Evolutionary conservation across 2,888 invertebrate genomes (phyloP).

Genomic region (Nomada flava): DNA sequence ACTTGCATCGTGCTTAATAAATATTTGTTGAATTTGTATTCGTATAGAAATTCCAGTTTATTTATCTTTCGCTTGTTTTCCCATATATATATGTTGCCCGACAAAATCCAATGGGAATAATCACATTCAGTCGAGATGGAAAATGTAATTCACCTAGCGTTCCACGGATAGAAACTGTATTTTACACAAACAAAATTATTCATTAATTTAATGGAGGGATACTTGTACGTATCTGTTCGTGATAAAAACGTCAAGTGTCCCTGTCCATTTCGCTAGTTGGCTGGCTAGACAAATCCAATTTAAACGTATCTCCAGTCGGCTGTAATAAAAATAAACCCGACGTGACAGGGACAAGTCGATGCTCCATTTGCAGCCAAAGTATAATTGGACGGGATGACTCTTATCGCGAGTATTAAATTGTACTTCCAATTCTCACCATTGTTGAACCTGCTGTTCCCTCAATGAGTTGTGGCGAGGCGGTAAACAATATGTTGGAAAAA

Average conservation of each 20-base stretch:
- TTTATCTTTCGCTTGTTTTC: too few relatives aligned
- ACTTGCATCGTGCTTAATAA: too few relatives aligned
- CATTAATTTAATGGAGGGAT: slow-evolving; percentile 29
- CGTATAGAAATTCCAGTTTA: too few relatives aligned
- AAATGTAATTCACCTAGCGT: not conserved
- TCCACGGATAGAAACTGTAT: not conserved
- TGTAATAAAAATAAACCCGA: slow-evolving; percentile 44
- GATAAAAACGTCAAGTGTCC: slow-evolving; percentile 31
- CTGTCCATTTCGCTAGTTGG: slow-evolving; percentile 10
- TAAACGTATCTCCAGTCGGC: slow-evolving; percentile 31
- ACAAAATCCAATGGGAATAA: not conserved
- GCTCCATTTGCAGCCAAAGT: slow-evolving; percentile 24
- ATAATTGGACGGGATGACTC: not conserved
- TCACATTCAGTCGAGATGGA: not conserved
- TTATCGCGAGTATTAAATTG: not conserved
- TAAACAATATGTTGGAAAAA: too few relatives aligned
- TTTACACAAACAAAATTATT: slow-evolving; percentile 18
- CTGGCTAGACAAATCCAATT: slow-evolving; percentile 51
- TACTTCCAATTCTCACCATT: not conserved
- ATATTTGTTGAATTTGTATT: too few relatives aligned
- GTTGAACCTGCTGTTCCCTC: not conserved
- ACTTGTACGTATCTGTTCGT: not conserved
- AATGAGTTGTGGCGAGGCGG: not conserved
- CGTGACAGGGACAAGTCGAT: slow-evolving; percentile 24
- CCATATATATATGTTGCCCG: too few relatives aligned